These are phyloP conservation scores for Tachyglossus aculeatus DNA, from an alignment of 2,797 vertebrate species.

Conservation along the genomic window DNA sequence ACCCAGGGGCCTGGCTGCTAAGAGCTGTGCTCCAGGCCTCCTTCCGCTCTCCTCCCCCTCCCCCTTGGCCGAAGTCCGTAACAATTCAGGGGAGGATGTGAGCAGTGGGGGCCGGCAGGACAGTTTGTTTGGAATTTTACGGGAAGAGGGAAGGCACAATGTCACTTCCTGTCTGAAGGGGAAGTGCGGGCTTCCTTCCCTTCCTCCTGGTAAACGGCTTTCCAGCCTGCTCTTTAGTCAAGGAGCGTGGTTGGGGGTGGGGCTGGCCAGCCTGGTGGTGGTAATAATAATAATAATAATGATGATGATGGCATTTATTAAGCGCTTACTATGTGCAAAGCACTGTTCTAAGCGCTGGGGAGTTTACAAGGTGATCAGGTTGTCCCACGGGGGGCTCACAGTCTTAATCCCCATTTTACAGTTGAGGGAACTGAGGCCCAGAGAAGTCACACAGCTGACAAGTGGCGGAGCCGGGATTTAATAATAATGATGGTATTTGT, in stretches of 20 bases:
- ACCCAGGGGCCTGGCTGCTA: no score
- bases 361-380: no score
- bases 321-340: no score
- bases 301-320: no score
- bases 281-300: no score
- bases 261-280: background rate
- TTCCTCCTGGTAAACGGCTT: conserved; percentile 33
- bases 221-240: conserved; percentile 13
- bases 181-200: conserved; percentile 75
- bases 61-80: conserved; percentile 49
- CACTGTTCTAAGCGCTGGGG: no score
- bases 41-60: background rate
- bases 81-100: conserved; percentile 58
- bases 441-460: no score
- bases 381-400: no score
- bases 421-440: no score
- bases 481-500: no score
- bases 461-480: no score
- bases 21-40: background rate
- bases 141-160: conserved; percentile 70
- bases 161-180: conserved; percentile 78
- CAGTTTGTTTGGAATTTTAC: conserved; percentile 68
- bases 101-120: conserved; percentile 65
- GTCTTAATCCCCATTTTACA: no score
- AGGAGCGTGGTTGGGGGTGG: conserved; percentile 11